Percentiles rank a stretch among this genome's conserved stretches.
These are phyloP conservation scores for Mythimna impura DNA, from an alignment of 2,888 invertebrate species.

Conservation along the genomic window DNA sequence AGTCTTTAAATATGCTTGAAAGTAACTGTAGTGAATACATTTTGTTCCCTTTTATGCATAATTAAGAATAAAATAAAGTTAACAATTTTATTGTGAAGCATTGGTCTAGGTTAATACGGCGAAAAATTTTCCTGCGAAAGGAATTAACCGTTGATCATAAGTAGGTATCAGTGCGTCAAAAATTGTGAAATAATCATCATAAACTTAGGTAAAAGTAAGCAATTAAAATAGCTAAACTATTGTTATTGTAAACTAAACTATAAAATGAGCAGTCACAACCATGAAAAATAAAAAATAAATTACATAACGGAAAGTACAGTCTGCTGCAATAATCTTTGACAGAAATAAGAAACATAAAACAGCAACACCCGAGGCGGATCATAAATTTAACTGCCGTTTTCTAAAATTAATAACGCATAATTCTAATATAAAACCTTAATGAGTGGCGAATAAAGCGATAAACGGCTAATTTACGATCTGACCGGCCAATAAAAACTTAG, in stretches of 20 bases:
- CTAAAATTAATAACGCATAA: slow-evolving; percentile 88
- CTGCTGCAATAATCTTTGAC: slow-evolving; percentile 65
- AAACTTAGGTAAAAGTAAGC: too few species aligned
- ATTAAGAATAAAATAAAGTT: background rate
- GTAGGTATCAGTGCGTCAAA: background rate
- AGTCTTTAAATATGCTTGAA: background rate
- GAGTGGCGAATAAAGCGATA: slow-evolving; percentile 88
- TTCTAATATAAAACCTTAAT: slow-evolving; percentile 87
- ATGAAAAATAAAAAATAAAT: background rate
- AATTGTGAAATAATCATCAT: background rate
- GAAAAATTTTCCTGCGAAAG: too few species aligned
- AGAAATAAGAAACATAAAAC: slow-evolving; percentile 71
- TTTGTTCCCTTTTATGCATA: background rate
- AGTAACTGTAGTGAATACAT: background rate
- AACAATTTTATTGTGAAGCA: background rate
- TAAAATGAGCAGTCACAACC: background rate
- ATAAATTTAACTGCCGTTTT: slow-evolving; percentile 84
- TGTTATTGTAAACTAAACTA: too few species aligned
- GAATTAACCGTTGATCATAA: background rate
- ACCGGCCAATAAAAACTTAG: slow-evolving; percentile 76
- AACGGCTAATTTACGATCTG: slow-evolving; percentile 81
- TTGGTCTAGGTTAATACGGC: too few species aligned
- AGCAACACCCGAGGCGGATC: slow-evolving; percentile 70
- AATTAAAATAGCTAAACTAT: too few species aligned
- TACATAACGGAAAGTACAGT: slow-evolving; percentile 42